Evolutionary conservation across 2,113 vertebrate species (phyloP).

Genomic region (Hippocampus abdominalis): DNA sequence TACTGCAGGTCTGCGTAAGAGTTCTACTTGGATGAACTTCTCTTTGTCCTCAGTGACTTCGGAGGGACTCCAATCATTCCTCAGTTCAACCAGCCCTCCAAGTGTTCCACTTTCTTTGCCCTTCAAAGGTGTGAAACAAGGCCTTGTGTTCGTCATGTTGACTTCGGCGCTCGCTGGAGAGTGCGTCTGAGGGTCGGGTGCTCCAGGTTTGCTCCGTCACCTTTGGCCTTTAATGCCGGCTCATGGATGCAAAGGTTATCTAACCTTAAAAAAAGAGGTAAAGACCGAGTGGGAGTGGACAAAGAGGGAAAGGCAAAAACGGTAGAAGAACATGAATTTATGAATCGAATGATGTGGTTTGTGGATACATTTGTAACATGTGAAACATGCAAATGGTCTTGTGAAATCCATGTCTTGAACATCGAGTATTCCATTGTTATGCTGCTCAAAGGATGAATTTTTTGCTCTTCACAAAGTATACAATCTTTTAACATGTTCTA

Average conservation of each 20-base stretch:
- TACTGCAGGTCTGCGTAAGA: constrained; percentile 33
- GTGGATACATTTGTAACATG: too few relatives aligned
- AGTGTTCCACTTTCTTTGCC: constrained; percentile 20
- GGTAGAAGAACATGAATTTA: background rate
- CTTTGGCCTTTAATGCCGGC: constrained; percentile 57
- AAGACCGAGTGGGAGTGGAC: constrained; percentile 30
- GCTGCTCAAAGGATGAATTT: too few relatives aligned
- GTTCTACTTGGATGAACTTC: constrained; percentile 7
- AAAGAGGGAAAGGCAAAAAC: constrained; percentile 11
- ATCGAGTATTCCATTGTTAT: too few relatives aligned
- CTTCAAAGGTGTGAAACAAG: constrained; percentile 40
- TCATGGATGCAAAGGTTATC: constrained; percentile 71
- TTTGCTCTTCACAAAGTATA: too few relatives aligned
- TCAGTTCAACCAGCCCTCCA: constrained; percentile 13
- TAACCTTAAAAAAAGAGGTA: constrained; percentile 78
- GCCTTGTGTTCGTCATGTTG: constrained; percentile 25
- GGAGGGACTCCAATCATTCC: constrained; percentile 26
- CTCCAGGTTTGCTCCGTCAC: constrained; percentile 37
- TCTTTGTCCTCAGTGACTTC: constrained; percentile 18
- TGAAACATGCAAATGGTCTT: too few relatives aligned
- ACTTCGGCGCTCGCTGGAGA: constrained; percentile 39
- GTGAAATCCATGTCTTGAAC: too few relatives aligned
- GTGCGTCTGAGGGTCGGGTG: constrained; percentile 46
- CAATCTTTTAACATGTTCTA: too few relatives aligned
- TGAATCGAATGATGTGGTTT: background rate